These are phyloP conservation scores for Drosophila mimetica DNA, from an alignment of 2,888 invertebrate species.

Conservation along the genomic window DNA sequence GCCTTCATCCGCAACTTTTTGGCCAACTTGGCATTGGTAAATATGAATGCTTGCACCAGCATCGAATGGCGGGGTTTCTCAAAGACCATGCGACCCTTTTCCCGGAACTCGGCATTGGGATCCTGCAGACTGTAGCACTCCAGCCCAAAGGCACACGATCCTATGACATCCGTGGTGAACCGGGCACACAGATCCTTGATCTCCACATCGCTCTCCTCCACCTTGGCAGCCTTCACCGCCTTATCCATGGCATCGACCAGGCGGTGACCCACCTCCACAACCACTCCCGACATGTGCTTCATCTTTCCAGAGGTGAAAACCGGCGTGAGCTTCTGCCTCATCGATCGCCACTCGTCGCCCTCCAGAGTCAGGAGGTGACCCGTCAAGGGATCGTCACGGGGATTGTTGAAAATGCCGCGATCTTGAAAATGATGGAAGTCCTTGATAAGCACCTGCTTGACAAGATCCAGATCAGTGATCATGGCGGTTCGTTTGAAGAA, in stretches of 20 bases:
- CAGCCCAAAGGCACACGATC: constrained; percentile 85
- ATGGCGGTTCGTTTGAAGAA: constrained; percentile 64
- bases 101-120: constrained; percentile 81
- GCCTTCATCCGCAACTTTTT: constrained; percentile 61
- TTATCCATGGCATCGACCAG: constrained; percentile 39
- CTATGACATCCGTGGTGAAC: constrained; percentile 86
- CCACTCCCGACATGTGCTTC: constrained; percentile 83
- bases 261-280: constrained; percentile 50
- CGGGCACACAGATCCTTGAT: constrained; percentile 84
- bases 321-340: constrained; percentile 84
- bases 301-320: constrained; percentile 85
- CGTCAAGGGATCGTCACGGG: constrained; percentile 79
- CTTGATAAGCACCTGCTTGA: constrained; percentile 80
- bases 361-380: constrained; percentile 80
- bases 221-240: neutral
- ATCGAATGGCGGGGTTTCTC: constrained; percentile 54
- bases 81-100: constrained; percentile 66
- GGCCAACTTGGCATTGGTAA: constrained; percentile 61
- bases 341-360: constrained; percentile 84
- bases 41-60: constrained; percentile 57
- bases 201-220: constrained; percentile 78
- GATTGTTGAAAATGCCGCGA: constrained; percentile 76
- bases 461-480: constrained; percentile 76
- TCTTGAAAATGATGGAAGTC: constrained; percentile 83
- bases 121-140: constrained; percentile 84